These are phyloP conservation scores for Diarsia rubi DNA, from an alignment of 2,888 invertebrate genomes.

Conservation along the genomic window DNA sequence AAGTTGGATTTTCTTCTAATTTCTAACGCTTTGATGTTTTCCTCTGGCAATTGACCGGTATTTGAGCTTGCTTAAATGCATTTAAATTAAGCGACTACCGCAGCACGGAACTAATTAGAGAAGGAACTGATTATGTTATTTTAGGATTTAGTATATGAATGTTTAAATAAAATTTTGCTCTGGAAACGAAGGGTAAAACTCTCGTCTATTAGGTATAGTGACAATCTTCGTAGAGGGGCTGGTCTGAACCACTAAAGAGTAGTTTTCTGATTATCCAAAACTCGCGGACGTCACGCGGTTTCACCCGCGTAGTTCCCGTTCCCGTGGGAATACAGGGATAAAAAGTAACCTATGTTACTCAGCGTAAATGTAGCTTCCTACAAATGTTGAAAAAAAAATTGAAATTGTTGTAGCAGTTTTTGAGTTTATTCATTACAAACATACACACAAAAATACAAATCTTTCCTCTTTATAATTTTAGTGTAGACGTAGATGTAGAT, in stretches of 20 bases:
- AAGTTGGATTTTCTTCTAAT: conserved; percentile 39
- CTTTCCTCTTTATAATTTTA: no score
- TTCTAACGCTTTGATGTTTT: conserved; percentile 36
- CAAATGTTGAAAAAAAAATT: no score
- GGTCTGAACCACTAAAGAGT: background rate
- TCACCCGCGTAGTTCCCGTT: no score
- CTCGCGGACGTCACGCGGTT: no score
- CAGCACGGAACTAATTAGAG: background rate
- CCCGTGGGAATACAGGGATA: no score
- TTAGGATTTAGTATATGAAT: background rate
- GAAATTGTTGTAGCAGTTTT: no score
- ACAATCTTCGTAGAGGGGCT: background rate
- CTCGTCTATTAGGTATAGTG: background rate
- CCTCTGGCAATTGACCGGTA: conserved; percentile 24
- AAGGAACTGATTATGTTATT: background rate
- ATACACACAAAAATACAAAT: no score
- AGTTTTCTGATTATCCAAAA: background rate
- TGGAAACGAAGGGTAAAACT: background rate
- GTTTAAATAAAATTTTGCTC: background rate
- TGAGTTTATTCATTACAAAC: no score
- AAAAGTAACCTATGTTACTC: no score
- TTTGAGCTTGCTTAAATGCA: conserved; percentile 17
- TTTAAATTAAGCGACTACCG: background rate
- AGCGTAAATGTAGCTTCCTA: no score
- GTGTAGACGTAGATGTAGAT: no score